These are phyloP conservation scores for Trinorchestia longiramus DNA, from an alignment of 1,140 invertebrate genomes.

Conservation along the genomic window DNA sequence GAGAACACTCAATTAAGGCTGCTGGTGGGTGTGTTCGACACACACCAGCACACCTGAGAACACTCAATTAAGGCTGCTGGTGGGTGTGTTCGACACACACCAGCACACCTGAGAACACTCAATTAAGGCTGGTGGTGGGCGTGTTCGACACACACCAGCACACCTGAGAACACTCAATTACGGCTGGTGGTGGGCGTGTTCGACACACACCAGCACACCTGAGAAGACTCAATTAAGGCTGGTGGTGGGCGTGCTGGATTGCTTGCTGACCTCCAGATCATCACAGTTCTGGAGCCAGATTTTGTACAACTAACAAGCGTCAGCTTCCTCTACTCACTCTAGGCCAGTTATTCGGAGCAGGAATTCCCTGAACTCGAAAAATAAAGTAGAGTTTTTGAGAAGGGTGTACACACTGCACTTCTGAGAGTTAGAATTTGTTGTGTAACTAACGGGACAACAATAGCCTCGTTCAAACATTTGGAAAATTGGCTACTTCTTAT, in stretches of 20 bases:
- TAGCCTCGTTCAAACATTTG: too few relatives aligned
- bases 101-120: too few relatives aligned
- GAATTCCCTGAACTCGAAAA: neutral
- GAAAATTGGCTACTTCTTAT: too few relatives aligned
- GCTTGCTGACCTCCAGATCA: neutral
- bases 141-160: too few relatives aligned
- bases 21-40: neutral
- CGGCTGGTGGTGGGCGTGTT: neutral
- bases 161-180: too few relatives aligned
- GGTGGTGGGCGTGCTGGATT: neutral
- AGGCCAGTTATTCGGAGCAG: neutral
- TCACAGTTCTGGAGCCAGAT: neutral
- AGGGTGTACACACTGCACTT: neutral
- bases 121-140: neutral
- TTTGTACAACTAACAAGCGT: neutral
- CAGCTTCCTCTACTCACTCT: neutral
- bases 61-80: neutral
- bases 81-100: neutral
- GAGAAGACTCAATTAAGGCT: neutral
- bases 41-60: too few relatives aligned
- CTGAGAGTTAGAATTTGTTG: neutral
- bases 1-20: neutral
- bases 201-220: neutral
- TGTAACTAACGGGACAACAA: too few relatives aligned
- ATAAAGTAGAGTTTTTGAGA: neutral